Evolutionary conservation across 2,888 invertebrate genomes (phyloP), one percentile per base, ranked within the genome.

Genomic region (Eulithis testata): DNA sequence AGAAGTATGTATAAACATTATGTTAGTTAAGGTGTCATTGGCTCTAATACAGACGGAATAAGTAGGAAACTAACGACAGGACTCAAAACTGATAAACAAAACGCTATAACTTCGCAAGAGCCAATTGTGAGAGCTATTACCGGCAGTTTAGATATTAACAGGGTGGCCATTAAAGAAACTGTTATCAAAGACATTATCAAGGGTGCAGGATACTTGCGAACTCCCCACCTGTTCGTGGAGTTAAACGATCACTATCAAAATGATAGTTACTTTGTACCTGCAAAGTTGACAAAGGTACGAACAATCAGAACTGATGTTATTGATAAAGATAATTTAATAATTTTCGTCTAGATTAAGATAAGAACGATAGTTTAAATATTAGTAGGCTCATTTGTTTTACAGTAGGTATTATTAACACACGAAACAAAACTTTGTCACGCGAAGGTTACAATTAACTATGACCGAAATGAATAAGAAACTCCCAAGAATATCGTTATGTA

Each of bases 171-270:
- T 80, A 81, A 73, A 78, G 74, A 68, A 75, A 74, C 77, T 73
- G 74, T 79, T 80, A 81, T 81, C 80, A 69, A 67, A 60, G 65
- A 72, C 68, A 75, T 77, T 68, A 80, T 77, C 78, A 69, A 69
- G 72, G 77, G 67, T 71, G 70, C 69, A 68, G 66, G 65, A 65
- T 60, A 62, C 73, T 74, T 73, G 68, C 71, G 68, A 73, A 63
- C 73, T 63, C 63, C 66, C 69, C 72, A 74, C 73, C 74, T 76
- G 75, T 71, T 72, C 67, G 71, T 69, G 70, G 74, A 72, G 68
- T 73, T 73, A 76, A 73, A 55, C 31, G 31, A 59, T 59, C 51
- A 55, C 21, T 40, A 52, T 57, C 37, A 14, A 40, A 53, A 53
- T 49, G 49, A 49, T 49, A 49, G 21, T 21, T 9, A 21, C 2